These are phyloP conservation scores for Leptothorax acervorum DNA, from an alignment of 2,888 invertebrate species.

Conservation along the genomic window DNA sequence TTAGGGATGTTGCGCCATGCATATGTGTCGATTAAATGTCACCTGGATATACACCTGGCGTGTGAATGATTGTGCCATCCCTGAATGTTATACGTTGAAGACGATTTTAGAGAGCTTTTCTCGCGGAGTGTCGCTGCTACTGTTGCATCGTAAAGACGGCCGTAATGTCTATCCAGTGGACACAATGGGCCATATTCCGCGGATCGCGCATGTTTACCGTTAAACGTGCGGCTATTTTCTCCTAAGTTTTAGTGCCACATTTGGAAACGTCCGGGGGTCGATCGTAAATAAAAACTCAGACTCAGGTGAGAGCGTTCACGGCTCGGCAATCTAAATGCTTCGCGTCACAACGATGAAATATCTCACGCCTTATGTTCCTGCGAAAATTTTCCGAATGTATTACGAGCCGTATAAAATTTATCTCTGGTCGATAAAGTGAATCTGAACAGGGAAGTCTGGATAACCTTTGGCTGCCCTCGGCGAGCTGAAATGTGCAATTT, in stretches of 20 bases:
- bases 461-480: neutral
- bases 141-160: conserved; percentile 35
- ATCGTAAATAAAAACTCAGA: conserved; percentile 55
- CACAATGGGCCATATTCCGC: conserved; percentile 50
- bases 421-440: neutral
- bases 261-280: conserved; percentile 23
- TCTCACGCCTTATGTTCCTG: neutral
- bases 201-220: conserved; percentile 22
- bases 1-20: conserved; percentile 25
- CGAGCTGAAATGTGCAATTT: neutral
- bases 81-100: conserved; percentile 12
- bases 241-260: conserved; percentile 45
- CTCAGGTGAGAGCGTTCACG: conserved; percentile 39
- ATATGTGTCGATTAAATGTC: conserved; percentile 48
- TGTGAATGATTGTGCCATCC: conserved; percentile 20
- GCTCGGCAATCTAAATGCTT: conserved; percentile 29
- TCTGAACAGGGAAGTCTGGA: neutral
- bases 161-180: conserved; percentile 46
- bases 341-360: conserved; percentile 29
- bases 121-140: neutral
- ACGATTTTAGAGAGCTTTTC: conserved; percentile 37
- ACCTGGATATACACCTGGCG: neutral
- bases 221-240: conserved; percentile 36
- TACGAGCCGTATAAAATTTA: neutral
- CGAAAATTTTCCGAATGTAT: neutral